Conservation (phyloP, 2,113 vertebrate species). For the Phasianus colchicus region DNA sequence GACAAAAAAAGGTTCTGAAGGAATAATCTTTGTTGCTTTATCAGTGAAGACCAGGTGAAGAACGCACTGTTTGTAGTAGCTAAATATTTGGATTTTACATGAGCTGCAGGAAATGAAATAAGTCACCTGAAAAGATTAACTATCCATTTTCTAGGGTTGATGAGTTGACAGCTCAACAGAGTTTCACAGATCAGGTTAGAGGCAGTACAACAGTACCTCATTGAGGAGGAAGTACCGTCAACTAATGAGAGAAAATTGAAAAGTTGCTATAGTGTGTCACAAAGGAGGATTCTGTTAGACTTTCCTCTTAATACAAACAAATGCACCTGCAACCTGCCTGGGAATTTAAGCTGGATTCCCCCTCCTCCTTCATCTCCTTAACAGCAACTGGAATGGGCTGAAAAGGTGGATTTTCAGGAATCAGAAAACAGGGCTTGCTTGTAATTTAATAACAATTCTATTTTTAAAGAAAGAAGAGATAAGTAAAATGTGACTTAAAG, state of each 20-base stretch:
- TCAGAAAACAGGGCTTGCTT: not conserved
- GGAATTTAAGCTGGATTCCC: conserved; percentile 3
- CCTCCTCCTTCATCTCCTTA: not conserved
- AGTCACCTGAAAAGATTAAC: conserved; percentile 71
- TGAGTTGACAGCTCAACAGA: conserved; percentile 66
- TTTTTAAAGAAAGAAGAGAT: not conserved
- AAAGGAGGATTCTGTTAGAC: conserved; percentile 65
- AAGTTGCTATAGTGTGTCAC: conserved; percentile 64
- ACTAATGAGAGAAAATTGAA: conserved; percentile 67
- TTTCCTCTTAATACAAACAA: conserved; percentile 60
- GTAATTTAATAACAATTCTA: not conserved
- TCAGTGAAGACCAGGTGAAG: conserved; percentile 50
- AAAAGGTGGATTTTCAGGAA: not conserved
- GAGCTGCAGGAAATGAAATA: conserved; percentile 71
- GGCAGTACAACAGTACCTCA: conserved; percentile 64
- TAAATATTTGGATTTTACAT: conserved; percentile 70
- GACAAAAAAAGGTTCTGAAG: not conserved
- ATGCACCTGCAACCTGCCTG: conserved; percentile 57
- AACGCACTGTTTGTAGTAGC: conserved; percentile 47
- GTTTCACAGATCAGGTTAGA: conserved; percentile 64
- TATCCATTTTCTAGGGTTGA: conserved; percentile 64
- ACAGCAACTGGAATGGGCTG: not conserved
- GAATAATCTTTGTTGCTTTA: conserved; percentile 51
- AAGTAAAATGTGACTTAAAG: not conserved
- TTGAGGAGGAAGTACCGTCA: conserved; percentile 61